Evolutionary conservation across 2,797 vertebrate species (phyloP), one percentile per base, ranked within the genome.

Genomic region (Petrocephalus sullivani): DNA sequence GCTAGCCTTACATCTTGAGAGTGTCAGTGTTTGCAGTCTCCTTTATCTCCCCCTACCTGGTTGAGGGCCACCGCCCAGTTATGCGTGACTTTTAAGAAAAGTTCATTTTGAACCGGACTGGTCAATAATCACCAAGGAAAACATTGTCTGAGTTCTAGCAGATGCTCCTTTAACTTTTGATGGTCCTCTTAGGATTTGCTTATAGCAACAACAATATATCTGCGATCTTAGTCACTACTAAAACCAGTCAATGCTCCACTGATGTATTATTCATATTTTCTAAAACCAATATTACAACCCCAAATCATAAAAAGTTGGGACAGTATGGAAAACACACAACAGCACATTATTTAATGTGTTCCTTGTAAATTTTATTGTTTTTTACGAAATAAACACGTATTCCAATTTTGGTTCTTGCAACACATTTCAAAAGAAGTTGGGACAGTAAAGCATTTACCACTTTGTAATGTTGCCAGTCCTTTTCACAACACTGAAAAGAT

Each of bases 1-100:
- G 41, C 1, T 33, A 49, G 85, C 10, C 58, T 58, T 86, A 89
- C 88, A 88, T 78, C 67, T 86, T 90, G 88, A 93, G 90, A 91
- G 56, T 54, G 8, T 75, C 67, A 54, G 84, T 88, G 64, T 85
- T 89, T 84, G 89, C 85, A 16, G 87, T 67, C 33, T 61, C 53
- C 56, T 88, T 51, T 57, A 89, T 46, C 75, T 88, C 78, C 33
- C 86, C 3, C 88, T 90, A 46, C 33, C 21, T 82, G 10, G 60
- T 56, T 51, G 71, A 88, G 75, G 88, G 51, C 58, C 83, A 33
- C 88, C 89, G 75, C 87, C 86, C 89, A 82, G 60, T 89, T 88
- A 87, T 83, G 75, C 60, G 21, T 61, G 53, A 81, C 87, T 57
- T 88, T 78, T 49, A 86, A 46, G 49, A 46, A 56, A 83, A 53